Evolutionary conservation across 2,888 invertebrate genomes (phyloP).

Genomic region (Apocheima hispidaria): DNA sequence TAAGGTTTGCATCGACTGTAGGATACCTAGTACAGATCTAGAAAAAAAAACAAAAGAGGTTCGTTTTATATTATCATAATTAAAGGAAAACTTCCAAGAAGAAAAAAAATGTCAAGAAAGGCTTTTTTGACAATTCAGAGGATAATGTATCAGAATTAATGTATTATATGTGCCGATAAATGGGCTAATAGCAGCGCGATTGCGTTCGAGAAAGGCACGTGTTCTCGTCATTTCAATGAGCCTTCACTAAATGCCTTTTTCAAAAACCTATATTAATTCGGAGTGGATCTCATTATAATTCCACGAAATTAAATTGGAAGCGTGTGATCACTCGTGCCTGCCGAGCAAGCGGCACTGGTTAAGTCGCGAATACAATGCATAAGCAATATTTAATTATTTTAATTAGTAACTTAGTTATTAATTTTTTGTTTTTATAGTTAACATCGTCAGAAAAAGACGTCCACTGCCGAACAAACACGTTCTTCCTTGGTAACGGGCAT

Average conservation of each 20-base stretch:
- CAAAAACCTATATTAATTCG: conserved; percentile 61
- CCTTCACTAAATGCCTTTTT: conserved; percentile 42
- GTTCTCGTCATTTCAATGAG: conserved; percentile 36
- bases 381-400: not conserved
- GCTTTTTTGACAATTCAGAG: not conserved
- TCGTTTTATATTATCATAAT: no score
- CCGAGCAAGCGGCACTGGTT: conserved; percentile 22
- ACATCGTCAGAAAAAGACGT: no score
- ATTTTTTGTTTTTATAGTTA: no score
- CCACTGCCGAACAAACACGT: no score
- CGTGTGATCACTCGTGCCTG: conserved; percentile 58
- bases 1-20: no score
- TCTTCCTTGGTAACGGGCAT: no score
- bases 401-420: no score
- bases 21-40: no score
- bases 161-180: conserved; percentile 17
- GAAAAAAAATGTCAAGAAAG: not conserved
- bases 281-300: conserved; percentile 59
- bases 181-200: conserved; percentile 28
- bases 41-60: no score
- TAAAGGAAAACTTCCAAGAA: not conserved
- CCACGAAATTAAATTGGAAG: conserved; percentile 59
- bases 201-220: conserved; percentile 37
- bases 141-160: not conserved
- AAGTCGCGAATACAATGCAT: conserved; percentile 5